Conservation (phyloP, 2,113 vertebrate species). For the Mionectes macconnelli region DNA sequence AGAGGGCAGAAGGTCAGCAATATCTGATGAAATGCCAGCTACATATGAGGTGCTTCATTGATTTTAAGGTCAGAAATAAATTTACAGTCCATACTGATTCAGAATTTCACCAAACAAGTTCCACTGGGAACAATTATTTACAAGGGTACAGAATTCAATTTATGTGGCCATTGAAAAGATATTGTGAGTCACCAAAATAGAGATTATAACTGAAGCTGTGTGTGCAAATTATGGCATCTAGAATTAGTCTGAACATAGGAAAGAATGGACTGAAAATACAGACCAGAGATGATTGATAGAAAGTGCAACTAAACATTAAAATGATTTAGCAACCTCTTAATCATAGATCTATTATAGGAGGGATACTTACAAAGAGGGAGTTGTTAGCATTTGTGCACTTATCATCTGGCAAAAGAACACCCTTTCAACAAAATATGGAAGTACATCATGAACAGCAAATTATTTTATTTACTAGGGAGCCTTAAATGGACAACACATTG, state of each 20-base stretch:
- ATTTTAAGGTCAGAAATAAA: background rate
- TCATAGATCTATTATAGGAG: background rate
- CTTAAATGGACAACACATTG: background rate
- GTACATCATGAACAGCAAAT: background rate
- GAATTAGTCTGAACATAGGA: background rate
- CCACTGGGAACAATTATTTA: background rate
- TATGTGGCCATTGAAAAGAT: background rate
- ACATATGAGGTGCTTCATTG: background rate
- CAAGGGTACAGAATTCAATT: background rate
- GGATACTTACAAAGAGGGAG: background rate
- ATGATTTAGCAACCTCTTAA: background rate
- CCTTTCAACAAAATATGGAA: background rate
- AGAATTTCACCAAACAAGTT: background rate
- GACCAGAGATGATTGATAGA: background rate
- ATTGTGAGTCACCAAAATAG: background rate
- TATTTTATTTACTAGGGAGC: background rate
- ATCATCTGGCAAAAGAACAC: background rate
- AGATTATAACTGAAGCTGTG: background rate
- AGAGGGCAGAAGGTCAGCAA: background rate
- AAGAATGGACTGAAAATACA: background rate
- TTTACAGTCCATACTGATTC: background rate
- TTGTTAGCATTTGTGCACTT: background rate
- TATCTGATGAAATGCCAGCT: background rate
- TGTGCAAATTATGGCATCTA: background rate
- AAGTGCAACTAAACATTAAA: conserved; percentile 5